Evolutionary conservation across 1,140 invertebrate genomes (phyloP).

Genomic region (Drosophila kanapiae): DNA sequence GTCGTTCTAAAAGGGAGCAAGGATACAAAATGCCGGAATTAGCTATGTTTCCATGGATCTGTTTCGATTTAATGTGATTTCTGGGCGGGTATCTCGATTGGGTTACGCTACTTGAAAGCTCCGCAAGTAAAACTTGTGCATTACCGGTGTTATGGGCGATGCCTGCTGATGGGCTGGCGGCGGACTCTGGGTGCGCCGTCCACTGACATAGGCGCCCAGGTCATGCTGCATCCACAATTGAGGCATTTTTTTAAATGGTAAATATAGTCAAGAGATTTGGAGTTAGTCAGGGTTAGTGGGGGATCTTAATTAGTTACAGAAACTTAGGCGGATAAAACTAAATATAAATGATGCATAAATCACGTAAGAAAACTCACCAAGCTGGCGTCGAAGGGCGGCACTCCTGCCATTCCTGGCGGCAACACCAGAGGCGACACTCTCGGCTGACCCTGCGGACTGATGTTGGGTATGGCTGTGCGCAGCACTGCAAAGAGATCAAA

Average conservation of each 20-base stretch:
- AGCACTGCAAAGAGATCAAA: slow-evolving; percentile 38
- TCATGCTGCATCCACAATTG: slow-evolving; percentile 86
- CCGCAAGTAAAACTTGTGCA: slow-evolving; percentile 78
- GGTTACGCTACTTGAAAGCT: slow-evolving; percentile 76
- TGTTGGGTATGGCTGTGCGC: slow-evolving; percentile 87
- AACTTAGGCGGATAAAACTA: not conserved
- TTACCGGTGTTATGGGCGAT: slow-evolving; percentile 92
- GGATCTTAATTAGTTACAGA: no score
- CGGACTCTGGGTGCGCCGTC: slow-evolving; percentile 88
- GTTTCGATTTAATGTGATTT: not conserved
- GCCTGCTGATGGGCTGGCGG: slow-evolving; percentile 92
- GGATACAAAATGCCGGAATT: not conserved
- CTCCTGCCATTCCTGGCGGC: slow-evolving; percentile 86
- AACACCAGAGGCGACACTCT: slow-evolving; percentile 85
- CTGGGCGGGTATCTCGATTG: slow-evolving; percentile 49
- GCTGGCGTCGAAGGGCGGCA: slow-evolving; percentile 88
- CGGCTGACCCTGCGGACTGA: slow-evolving; percentile 88
- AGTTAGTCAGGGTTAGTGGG: slow-evolving; percentile 21
- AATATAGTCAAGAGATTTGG: slow-evolving; percentile 13
- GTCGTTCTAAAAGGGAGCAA: slow-evolving; percentile 87
- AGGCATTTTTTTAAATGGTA: slow-evolving; percentile 12
- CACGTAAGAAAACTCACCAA: slow-evolving; percentile 87
- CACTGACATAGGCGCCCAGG: slow-evolving; percentile 84
- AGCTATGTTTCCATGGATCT: not conserved
- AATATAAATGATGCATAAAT: not conserved